phyloP scores from a whole-genome alignment of 2,888 invertebrate genomes.

The Gastracanthus pulcherrimus region DNA sequence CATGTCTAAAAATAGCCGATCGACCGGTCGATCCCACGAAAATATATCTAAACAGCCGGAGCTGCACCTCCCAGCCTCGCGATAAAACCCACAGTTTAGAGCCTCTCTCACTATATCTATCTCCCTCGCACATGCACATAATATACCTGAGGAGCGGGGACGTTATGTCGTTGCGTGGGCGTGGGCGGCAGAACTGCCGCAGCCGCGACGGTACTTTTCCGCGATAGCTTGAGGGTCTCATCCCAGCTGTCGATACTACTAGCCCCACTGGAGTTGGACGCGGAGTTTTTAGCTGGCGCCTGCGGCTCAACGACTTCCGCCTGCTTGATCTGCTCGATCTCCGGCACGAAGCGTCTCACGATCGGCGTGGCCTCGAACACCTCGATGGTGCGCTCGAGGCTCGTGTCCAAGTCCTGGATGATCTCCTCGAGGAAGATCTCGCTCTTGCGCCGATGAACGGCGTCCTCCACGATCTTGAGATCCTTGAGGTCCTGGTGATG shows the following conservation, averaged over 20 bases:
- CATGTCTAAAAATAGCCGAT: too few species aligned
- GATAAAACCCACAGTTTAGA: too few species aligned
- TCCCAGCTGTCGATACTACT: conserved; percentile 69
- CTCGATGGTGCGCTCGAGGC: conserved; percentile 66
- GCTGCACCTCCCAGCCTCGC: too few species aligned
- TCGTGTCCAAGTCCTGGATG: conserved; percentile 67
- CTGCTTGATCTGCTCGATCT: neutral
- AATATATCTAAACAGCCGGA: too few species aligned
- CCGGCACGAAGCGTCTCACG: conserved; percentile 23
- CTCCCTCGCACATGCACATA: neutral
- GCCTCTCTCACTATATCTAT: neutral
- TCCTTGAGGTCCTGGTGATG: too few species aligned
- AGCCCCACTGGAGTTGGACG: conserved; percentile 65
- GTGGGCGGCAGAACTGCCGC: conserved; percentile 23
- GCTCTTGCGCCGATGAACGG: conserved; percentile 54
- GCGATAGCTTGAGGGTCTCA: neutral
- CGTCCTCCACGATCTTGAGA: conserved; percentile 16
- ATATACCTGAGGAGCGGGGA: conserved; percentile 13
- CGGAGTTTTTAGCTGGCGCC: conserved; percentile 43
- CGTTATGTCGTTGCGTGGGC: conserved; percentile 41
- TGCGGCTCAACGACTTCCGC: neutral
- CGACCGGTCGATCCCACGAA: too few species aligned
- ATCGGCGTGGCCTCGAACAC: conserved; percentile 67
- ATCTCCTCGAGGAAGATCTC: conserved; percentile 69
- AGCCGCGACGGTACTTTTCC: conserved; percentile 4